Percentiles rank a stretch among this genome's conserved stretches.
These are phyloP conservation scores for Dendrocincla tyrannina DNA, from an alignment of 2,797 vertebrate species.

Conservation along the genomic window DNA sequence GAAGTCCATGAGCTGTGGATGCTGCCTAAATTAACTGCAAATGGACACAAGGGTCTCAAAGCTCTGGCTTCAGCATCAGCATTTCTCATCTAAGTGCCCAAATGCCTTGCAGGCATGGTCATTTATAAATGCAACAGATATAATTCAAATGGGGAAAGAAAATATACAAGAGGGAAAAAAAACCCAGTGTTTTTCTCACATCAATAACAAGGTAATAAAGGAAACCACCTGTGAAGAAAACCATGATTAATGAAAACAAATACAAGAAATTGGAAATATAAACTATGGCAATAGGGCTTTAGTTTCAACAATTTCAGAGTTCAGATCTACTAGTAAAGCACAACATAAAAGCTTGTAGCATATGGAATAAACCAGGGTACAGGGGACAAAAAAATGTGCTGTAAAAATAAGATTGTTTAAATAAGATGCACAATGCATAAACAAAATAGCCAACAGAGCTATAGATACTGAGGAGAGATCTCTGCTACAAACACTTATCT, in stretches of 20 bases:
- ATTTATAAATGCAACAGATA: conserved; percentile 29
- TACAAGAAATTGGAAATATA: conserved; percentile 31
- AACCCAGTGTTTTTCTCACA: neutral
- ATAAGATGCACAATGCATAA: neutral
- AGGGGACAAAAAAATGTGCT: neutral
- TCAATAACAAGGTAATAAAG: conserved; percentile 37
- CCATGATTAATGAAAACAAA: conserved; percentile 57
- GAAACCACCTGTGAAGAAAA: conserved; percentile 53
- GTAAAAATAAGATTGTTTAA: conserved; percentile 8
- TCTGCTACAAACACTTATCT: neutral
- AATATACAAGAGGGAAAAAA: neutral
- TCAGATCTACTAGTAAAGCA: neutral
- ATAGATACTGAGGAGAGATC: neutral
- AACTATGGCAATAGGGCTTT: neutral
- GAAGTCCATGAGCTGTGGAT: conserved; percentile 18
- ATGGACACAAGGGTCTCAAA: conserved; percentile 3
- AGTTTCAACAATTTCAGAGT: neutral
- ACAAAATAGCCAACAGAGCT: neutral
- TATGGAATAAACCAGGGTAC: neutral
- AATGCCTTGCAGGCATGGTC: conserved; percentile 36
- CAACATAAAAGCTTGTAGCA: neutral
- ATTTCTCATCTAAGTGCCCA: conserved; percentile 49
- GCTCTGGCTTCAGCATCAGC: conserved; percentile 25
- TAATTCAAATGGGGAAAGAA: conserved; percentile 12
- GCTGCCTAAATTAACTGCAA: conserved; percentile 12